Percentiles rank a stretch among this genome's conserved stretches.
Conservation (phyloP, 2,797 vertebrate species). For the Urosaurus nigricauda region DNA sequence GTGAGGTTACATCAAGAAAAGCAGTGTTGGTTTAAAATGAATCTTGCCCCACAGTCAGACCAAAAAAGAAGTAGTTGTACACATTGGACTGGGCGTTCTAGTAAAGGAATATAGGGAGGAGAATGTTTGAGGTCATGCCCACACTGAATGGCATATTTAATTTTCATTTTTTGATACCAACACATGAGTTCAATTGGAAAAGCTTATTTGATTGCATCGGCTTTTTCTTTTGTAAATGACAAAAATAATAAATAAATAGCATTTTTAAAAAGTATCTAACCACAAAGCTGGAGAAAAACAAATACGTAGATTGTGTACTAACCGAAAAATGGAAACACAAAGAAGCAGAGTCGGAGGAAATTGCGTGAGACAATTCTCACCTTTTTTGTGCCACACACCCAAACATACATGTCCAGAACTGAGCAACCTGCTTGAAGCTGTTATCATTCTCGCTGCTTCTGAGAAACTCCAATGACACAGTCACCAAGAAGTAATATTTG, state of each 20-base stretch:
- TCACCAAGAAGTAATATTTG: not conserved
- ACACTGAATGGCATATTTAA: not conserved
- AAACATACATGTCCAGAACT: rapidly evolving
- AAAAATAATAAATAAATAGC: too few relatives aligned
- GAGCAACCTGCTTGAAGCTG: not conserved
- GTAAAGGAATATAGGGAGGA: not conserved
- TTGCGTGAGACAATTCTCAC: constrained; percentile 35
- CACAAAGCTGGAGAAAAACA: constrained; percentile 48
- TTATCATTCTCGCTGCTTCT: constrained; percentile 38
- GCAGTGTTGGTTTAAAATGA: not conserved
- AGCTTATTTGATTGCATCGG: not conserved
- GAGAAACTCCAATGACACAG: constrained; percentile 25
- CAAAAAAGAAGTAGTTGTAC: not conserved
- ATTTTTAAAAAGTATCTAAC: not conserved
- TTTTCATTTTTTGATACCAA: not conserved
- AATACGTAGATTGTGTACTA: not conserved
- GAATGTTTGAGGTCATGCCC: not conserved
- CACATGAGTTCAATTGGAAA: not conserved
- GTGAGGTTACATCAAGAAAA: not conserved
- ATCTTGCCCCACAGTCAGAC: rapidly evolving
- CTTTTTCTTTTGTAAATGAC: constrained; percentile 49
- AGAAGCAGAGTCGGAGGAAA: not conserved
- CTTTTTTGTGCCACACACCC: not conserved
- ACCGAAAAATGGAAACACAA: constrained; percentile 42
- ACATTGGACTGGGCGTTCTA: not conserved